Base-by-base conservation (phyloP, 1,140 invertebrate genomes). In the Bactericera cockerelli region DNA sequence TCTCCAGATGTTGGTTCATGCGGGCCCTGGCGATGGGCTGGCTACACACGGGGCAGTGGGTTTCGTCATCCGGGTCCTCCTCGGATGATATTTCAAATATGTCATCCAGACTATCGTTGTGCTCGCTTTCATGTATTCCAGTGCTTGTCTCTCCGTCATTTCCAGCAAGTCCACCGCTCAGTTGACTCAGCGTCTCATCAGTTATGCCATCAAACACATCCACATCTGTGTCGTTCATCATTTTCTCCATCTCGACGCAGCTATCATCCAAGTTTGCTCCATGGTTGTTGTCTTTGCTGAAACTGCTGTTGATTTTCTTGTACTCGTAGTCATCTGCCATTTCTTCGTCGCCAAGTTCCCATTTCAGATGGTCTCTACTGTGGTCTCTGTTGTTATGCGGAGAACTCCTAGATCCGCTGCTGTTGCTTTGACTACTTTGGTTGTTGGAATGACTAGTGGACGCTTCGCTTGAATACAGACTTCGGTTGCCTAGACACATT, bases 41-140 rank as follows among this genome's bases (percentile, higher is more conserved):
- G 56, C 68, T 67, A 67, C 80, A 83, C 54, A 79, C 67, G 11
- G 77, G 76, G 70, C 80, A 81, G 53, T 70, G 68, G 26, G 72
- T 70, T 2, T 55, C 26, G 56, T 64, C 63, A 28, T 63, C 57
- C 58, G 68, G 67, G 13, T 31, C 28, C 13, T 69, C 68, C 14
- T 67, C 24, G n/a, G 70, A 71, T 1, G 71, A 65, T 56, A 58
- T n/a, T 6, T 55, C 53, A 28, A 24, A 10, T 16, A 49, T 1
- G 24, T 8, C 22, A 13, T 59, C 33, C 8, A 26, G 14, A 58
- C 31, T 24, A 10, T 61, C 26, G 16, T 56, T 56, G 14, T 36
- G 14, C 28, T 36, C 24, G n/a, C 24, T 26, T 3, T 60, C 58
- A n/a, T 33, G 14, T 59, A 39, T 55, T 21, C 22, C 19, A 21